Evolutionary conservation across 2,888 invertebrate genomes (phyloP), one percentile per base, ranked within the genome.

Genomic region (Drosophila merina): DNA sequence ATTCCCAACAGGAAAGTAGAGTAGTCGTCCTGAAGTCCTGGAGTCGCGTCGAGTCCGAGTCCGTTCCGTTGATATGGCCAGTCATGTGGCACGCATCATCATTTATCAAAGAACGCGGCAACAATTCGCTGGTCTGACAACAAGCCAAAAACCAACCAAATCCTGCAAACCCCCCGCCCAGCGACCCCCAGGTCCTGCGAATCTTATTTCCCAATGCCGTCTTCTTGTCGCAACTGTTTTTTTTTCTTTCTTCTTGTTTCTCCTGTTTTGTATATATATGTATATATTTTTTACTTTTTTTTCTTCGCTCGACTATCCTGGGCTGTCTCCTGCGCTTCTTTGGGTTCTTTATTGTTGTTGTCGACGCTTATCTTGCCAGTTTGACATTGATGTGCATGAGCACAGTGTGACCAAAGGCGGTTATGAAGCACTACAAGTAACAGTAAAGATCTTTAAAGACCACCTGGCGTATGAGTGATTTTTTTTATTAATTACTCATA

Each of bases 41-140:
- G 28, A 50, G 64, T 33, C 25, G 20, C 20, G 20, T 20, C 20
- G 20, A 20, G 20, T 20, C 20, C 20, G 49, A 62, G 63, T 63
- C 40, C 40, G 40, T 36, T 72, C 64, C 63, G 63, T 63, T 63
- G 76, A 74, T 74, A 74, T 72, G 86, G 74, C 77, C 50, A 82
- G 82, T 87, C 87, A 82, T 82, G 82, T 87, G 79, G 79, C 79
- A 76, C 87, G 86, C 87, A 82, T 82, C 86, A 87, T 82, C 82
- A 82, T 82, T 82, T 85, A 82, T 82, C 82, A 82, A 85, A 56
- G 68, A 64, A 12, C 60, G 72, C 63, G 85, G 76, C 72, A 70
- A 74, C 60, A 85, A 74, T 74, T 81, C 67, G 57, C 71, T 72
- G 76, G 55, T 38, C 66, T 58, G 68, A 70, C 76, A 79, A 55